Conservation (phyloP, 2,888 invertebrate species). For the Rhorus exstirpatorius region DNA sequence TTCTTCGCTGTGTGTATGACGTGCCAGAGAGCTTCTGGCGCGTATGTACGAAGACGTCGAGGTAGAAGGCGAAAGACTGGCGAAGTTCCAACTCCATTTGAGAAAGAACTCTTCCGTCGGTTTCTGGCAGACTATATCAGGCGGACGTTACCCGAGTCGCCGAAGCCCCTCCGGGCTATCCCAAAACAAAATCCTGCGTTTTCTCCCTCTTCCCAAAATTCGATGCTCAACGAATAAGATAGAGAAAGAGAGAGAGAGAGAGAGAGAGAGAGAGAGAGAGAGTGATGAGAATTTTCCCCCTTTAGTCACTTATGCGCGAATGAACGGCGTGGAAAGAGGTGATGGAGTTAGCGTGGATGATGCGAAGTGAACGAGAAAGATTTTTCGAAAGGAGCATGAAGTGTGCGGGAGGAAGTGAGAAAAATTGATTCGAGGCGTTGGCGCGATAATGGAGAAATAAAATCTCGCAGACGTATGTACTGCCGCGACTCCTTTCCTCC, state of each 20-base stretch:
- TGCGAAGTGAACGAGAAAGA: slow-evolving; percentile 6
- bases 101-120: slow-evolving; percentile 65
- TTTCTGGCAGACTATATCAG: slow-evolving; percentile 58
- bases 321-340: slow-evolving; percentile 54
- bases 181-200: slow-evolving; percentile 70
- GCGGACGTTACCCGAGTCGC: slow-evolving; percentile 57
- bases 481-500: slow-evolving; percentile 27
- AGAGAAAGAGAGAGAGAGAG: slow-evolving; percentile 43
- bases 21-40: slow-evolving; percentile 24
- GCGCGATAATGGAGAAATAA: slow-evolving; percentile 72
- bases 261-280: slow-evolving; percentile 43
- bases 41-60: slow-evolving; percentile 30
- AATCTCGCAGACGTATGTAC: slow-evolving; percentile 67
- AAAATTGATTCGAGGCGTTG: slow-evolving; percentile 72
- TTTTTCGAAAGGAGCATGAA: slow-evolving; percentile 28
- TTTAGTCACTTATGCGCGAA: slow-evolving; percentile 67
- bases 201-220: slow-evolving; percentile 20
- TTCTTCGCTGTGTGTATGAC: slow-evolving; percentile 1
- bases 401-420: slow-evolving; percentile 49
- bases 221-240: slow-evolving; percentile 34
- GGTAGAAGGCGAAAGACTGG: slow-evolving; percentile 66
- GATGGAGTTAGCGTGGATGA: neutral
- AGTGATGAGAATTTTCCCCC: slow-evolving; percentile 60
- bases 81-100: slow-evolving; percentile 70
- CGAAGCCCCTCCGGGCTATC: slow-evolving; percentile 66